phyloP scores from a whole-genome alignment of 2,888 invertebrate species.

The Megaustenia siamemsis region DNA sequence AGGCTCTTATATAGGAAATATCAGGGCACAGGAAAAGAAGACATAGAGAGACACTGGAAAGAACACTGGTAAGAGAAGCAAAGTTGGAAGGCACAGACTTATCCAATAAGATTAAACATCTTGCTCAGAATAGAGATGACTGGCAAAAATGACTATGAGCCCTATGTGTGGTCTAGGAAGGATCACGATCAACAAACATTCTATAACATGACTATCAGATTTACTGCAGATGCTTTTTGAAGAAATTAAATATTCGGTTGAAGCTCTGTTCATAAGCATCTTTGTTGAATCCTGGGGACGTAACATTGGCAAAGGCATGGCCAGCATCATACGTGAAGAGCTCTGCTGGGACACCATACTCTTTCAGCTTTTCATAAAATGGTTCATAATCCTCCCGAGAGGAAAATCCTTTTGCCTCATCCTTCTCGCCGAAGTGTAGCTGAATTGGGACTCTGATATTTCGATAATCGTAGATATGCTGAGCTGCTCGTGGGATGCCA shows the following conservation, averaged over 20 bases:
- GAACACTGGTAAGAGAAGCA: too few relatives aligned
- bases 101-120: too few relatives aligned
- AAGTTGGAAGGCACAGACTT: too few relatives aligned
- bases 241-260: constrained; percentile 64
- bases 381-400: constrained; percentile 39
- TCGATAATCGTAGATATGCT: constrained; percentile 63
- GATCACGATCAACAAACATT: too few relatives aligned
- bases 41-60: too few relatives aligned
- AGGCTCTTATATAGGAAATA: too few relatives aligned
- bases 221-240: constrained; percentile 62
- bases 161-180: too few relatives aligned
- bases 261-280: constrained; percentile 62
- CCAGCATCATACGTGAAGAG: constrained; percentile 60
- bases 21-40: too few relatives aligned
- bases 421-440: constrained; percentile 74
- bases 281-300: constrained; percentile 64
- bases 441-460: constrained; percentile 74
- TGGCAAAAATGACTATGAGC: too few relatives aligned
- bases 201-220: too few relatives aligned
- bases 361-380: constrained; percentile 35
- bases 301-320: constrained; percentile 69
- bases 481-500: constrained; percentile 65
- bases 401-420: constrained; percentile 55
- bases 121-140: too few relatives aligned
- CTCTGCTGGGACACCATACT: constrained; percentile 22